Base-by-base conservation (phyloP, 92 coral and sea anemone genomes). In the Montipora capitata region DNA sequence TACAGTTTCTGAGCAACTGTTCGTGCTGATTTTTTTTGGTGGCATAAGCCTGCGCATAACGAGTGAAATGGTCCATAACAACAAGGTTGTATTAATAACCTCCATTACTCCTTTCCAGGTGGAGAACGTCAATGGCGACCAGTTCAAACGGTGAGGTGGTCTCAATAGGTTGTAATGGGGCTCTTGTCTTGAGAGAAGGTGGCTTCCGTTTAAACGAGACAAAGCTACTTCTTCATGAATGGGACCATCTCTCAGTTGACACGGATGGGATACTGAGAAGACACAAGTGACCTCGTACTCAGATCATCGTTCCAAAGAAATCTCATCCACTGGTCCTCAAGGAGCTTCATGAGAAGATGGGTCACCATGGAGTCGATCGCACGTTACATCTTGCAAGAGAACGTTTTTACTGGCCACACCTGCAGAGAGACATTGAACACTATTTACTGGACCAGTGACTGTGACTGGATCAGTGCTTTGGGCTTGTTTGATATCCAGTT, bases 221-320 rank as follows among this genome's bases (percentile, higher is more conserved):
- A 27, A 27, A 10, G 42, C 76, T 45, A 13, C 4, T 39, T 48
- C 10, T 13, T 3, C 4, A 68, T 39, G 16, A 89, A 78, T 89
- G 89, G 92, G 35, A 83, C 10, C 83, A 83, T 10, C 45, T 39
- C 74, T 39, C 7, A 39, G 73, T 77, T 10, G 93, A 77, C 72
- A 63, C 72, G 57, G 85, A 77, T 77, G 86, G 93, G 5, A 58
- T 89, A 43, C 67, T 89, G 14, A 66, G 92, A 70, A 74, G 92
- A 2, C 59, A 40, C 11, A 17, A 42, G 7, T 44, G 45, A 20
- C 5, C 72, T 27, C 27, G 43, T 2, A 3, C 43, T 3, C 72
- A 66, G 10, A 66, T 45, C 8, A 45, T 45, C 8, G 51, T 45
- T 4, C 51, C 51, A 4, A 45, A 45, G 8, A 4, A 45, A 8